Conservation (phyloP, 2,888 invertebrate genomes). For the Panzeria rudis region DNA sequence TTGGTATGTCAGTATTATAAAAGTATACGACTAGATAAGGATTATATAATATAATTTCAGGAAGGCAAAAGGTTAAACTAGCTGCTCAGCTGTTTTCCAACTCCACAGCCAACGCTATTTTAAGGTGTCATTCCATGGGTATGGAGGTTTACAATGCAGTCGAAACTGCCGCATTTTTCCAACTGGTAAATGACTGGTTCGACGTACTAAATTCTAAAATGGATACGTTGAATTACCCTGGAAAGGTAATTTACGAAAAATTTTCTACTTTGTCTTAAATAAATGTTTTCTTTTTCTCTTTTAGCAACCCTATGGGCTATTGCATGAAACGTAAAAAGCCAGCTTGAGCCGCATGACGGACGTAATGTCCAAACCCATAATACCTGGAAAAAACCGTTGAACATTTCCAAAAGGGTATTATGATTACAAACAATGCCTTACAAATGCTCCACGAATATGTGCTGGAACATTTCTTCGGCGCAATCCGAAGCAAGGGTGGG, state of each 20-base stretch:
- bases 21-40: background rate
- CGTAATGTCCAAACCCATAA: slow-evolving; percentile 6
- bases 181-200: slow-evolving; percentile 73
- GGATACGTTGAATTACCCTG: slow-evolving; percentile 2
- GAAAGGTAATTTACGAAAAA: background rate
- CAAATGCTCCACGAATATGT: slow-evolving; percentile 13
- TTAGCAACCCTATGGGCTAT: slow-evolving; percentile 36
- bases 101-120: slow-evolving; percentile 54
- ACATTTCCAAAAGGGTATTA: slow-evolving; percentile 60
- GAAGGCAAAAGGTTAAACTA: slow-evolving; percentile 50
- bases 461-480: slow-evolving; percentile 1
- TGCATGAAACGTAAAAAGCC: background rate
- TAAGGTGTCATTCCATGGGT: slow-evolving; percentile 24
- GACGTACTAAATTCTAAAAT: slow-evolving; percentile 62
- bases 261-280: background rate
- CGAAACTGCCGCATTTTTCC: slow-evolving; percentile 69
- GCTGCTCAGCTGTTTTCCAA: slow-evolving; percentile 49
- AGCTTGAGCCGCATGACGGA: slow-evolving; percentile 36
- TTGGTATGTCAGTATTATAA: slow-evolving; percentile 8
- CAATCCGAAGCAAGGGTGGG: slow-evolving; percentile 25
- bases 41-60: slow-evolving; percentile 9
- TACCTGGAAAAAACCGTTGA: slow-evolving; percentile 49
- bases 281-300: background rate
- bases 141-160: slow-evolving; percentile 49
- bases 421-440: slow-evolving; percentile 57